Percentiles rank a stretch among this genome's conserved stretches.
Evolutionary conservation across 64 coral and sea anemone genomes (phyloP).

Genomic region (Acropora yongei): DNA sequence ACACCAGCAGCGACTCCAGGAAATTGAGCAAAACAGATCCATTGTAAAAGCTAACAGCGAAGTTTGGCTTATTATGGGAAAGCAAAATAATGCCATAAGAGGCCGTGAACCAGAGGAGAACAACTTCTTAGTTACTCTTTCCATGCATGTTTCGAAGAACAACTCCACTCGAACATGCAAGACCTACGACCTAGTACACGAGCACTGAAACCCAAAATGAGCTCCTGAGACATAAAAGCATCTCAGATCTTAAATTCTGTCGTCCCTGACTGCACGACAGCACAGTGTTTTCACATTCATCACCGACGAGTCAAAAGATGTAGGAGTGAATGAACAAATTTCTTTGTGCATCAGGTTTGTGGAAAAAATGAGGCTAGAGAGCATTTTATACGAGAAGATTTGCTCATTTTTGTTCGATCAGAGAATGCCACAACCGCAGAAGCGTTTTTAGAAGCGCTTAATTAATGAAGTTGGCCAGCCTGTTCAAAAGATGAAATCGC

Average conservation of each 20-base stretch:
- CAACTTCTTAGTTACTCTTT: conserved; percentile 40
- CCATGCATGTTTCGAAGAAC: conserved; percentile 15
- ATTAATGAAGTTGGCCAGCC: neutral
- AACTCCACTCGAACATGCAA: conserved; percentile 41
- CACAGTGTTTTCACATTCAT: no score
- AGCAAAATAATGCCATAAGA: conserved; percentile 10
- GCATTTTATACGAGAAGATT: conserved; percentile 24
- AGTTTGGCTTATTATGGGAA: neutral
- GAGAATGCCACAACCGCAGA: conserved; percentile 42
- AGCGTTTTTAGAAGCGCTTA: conserved; percentile 44
- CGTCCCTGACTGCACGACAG: no score
- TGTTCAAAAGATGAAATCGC: conserved; percentile 38
- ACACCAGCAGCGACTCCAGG: neutral
- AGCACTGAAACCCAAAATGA: conserved; percentile 55
- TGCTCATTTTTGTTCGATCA: neutral
- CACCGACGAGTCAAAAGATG: no score
- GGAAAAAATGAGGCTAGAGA: conserved; percentile 27
- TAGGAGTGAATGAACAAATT: conserved; percentile 48
- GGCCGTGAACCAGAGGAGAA: conserved; percentile 57
- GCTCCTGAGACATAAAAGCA: neutral
- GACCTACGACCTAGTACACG: conserved; percentile 46
- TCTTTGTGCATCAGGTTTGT: conserved; percentile 64
- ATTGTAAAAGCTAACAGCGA: neutral
- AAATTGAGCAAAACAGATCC: neutral
- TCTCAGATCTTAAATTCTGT: no score